Conservation (phyloP, 2,888 invertebrate genomes). For the Iphiclides podalirius region DNA sequence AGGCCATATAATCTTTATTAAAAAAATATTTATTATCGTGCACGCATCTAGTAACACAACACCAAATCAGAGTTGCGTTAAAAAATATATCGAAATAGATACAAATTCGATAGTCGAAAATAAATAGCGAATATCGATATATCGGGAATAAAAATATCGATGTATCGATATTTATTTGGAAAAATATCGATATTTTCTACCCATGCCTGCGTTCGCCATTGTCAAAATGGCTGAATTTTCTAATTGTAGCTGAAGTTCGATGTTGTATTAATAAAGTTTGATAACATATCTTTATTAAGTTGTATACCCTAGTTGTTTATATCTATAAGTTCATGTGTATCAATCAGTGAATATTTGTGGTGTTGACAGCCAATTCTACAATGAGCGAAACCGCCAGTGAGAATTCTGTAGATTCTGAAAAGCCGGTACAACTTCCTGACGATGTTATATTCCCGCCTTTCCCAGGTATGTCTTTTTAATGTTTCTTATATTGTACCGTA, state of each 20-base stretch:
- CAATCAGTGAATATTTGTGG: constrained; percentile 7
- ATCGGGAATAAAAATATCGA: too few relatives aligned
- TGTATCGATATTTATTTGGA: too few relatives aligned
- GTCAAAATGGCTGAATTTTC: constrained; percentile 55
- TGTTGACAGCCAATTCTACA: constrained; percentile 32
- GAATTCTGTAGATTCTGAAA: constrained; percentile 49
- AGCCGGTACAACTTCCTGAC: constrained; percentile 56
- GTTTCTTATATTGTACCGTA: too few relatives aligned
- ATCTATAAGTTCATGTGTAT: neutral
- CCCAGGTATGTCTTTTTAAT: constrained; percentile 46
- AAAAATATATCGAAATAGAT: too few relatives aligned
- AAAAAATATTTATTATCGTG: too few relatives aligned
- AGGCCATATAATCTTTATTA: too few relatives aligned
- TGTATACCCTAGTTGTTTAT: neutral
- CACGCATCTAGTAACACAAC: too few relatives aligned
- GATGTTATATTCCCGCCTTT: constrained; percentile 67
- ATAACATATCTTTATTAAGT: constrained; percentile 7
- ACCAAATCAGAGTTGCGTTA: too few relatives aligned
- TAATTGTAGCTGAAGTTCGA: constrained; percentile 30
- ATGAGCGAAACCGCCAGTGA: constrained; percentile 61
- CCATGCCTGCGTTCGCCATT: constrained; percentile 23
- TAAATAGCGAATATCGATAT: too few relatives aligned
- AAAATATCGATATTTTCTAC: too few relatives aligned
- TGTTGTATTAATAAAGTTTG: constrained; percentile 22
- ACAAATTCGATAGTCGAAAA: too few relatives aligned